Evolutionary conservation across 2,113 vertebrate genomes (phyloP).

Genomic region (Pontoporia blainvillei): DNA sequence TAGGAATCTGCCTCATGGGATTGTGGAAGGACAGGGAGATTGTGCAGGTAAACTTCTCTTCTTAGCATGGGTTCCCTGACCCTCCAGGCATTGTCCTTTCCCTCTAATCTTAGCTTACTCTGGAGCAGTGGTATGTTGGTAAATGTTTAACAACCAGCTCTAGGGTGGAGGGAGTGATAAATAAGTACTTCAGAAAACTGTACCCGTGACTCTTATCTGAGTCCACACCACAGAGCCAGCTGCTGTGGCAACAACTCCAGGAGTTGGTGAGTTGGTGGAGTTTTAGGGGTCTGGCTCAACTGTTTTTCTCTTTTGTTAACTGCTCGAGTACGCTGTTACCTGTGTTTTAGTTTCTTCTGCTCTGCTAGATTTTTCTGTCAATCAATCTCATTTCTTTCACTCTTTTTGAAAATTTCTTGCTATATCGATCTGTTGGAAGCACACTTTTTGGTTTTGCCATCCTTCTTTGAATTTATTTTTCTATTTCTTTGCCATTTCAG

Average conservation of each 20-base stretch:
- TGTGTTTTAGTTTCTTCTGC: background rate
- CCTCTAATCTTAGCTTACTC: background rate
- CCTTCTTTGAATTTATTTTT: background rate
- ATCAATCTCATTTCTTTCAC: background rate
- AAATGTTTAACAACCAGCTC: constrained; percentile 47
- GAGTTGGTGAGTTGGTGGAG: background rate
- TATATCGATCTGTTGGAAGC: background rate
- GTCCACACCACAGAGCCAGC: background rate
- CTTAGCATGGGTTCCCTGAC: background rate
- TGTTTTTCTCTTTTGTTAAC: background rate
- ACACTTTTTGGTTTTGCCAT: background rate
- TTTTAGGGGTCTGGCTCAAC: background rate
- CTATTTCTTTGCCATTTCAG: background rate
- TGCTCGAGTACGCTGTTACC: background rate
- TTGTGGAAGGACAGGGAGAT: background rate
- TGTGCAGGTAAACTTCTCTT: background rate
- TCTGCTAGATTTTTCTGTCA: background rate
- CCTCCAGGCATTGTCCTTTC: background rate
- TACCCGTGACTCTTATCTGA: background rate
- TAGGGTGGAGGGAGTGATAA: background rate
- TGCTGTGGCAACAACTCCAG: background rate
- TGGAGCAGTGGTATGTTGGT: background rate
- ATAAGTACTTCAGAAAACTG: background rate
- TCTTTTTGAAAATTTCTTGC: background rate
- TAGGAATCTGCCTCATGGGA: background rate